These are phyloP conservation scores for Balanococcus diminutus DNA, from an alignment of 2,888 invertebrate species.

Conservation along the genomic window DNA sequence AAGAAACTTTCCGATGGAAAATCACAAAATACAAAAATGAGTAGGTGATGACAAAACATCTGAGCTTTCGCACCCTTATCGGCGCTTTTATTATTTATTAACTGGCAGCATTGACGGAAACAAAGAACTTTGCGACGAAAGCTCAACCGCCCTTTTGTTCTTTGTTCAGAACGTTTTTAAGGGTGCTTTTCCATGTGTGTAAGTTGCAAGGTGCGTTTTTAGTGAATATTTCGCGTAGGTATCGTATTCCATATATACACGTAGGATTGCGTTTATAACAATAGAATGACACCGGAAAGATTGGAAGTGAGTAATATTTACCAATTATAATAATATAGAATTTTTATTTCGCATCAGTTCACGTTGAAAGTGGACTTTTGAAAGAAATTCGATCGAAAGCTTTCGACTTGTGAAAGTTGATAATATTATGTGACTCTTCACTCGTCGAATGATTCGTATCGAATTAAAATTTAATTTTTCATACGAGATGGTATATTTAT, in stretches of 20 bases:
- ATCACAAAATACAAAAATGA: not conserved
- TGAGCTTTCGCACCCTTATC: conserved; percentile 17
- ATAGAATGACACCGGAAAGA: conserved; percentile 45
- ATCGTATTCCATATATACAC: not conserved
- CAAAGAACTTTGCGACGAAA: conserved; percentile 50
- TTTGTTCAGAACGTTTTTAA: conserved; percentile 19
- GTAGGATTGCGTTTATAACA: not conserved
- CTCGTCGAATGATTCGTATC: not conserved
- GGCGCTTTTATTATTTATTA: conserved; percentile 15
- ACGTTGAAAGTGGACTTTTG: too few relatives aligned
- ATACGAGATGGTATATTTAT: not conserved
- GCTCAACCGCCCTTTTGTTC: conserved; percentile 54
- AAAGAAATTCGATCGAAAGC: not conserved
- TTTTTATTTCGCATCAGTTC: not conserved
- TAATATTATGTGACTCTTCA: not conserved
- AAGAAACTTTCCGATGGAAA: not conserved
- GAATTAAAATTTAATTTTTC: too few relatives aligned
- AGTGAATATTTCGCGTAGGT: not conserved
- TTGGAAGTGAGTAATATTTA: conserved; percentile 32
- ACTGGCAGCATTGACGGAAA: conserved; percentile 50
- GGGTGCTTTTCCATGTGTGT: conserved; percentile 25
- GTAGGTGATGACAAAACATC: conserved; percentile 6
- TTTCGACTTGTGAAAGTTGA: not conserved
- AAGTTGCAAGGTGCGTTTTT: not conserved
- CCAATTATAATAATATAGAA: not conserved